These are phyloP conservation scores for Tringa solitaria DNA, from an alignment of 2,113 vertebrate genomes.

Conservation along the genomic window DNA sequence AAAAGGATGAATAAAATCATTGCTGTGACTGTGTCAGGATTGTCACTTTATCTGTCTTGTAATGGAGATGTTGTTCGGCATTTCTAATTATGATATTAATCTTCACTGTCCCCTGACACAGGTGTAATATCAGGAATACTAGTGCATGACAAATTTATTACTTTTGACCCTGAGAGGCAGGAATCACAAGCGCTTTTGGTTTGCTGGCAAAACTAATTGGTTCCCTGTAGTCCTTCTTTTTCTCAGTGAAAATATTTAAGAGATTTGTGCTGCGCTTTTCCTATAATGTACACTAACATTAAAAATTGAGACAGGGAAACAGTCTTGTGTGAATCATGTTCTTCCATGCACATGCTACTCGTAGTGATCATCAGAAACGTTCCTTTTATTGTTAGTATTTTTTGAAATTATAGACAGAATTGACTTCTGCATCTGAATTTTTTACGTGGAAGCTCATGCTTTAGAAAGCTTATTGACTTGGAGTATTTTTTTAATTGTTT, in stretches of 20 bases:
- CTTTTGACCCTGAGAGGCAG: slow-evolving; percentile 49
- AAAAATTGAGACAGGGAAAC: background rate
- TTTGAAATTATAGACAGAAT: background rate
- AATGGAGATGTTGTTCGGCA: background rate
- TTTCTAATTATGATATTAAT: slow-evolving; percentile 65
- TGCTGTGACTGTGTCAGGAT: background rate
- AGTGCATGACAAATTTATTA: slow-evolving; percentile 50
- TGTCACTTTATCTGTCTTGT: background rate
- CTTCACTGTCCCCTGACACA: slow-evolving; percentile 45
- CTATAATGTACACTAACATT: background rate
- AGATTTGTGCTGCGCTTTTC: slow-evolving; percentile 8
- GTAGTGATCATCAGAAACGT: background rate
- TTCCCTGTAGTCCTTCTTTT: slow-evolving; percentile 35
- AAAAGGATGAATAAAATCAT: background rate
- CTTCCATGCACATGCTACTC: background rate
- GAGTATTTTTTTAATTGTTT: background rate
- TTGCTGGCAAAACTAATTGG: slow-evolving; percentile 25
- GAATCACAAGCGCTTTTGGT: slow-evolving; percentile 3
- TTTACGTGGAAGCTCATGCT: background rate
- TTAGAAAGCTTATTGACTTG: background rate
- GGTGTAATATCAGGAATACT: background rate
- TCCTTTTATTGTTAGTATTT: background rate
- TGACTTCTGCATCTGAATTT: background rate
- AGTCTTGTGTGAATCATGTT: background rate
- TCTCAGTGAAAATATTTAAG: slow-evolving; percentile 45